A percentile compares a stretch with the other conserved stretches of the same genome.
Evolutionary conservation across 2,888 invertebrate genomes (phyloP).

Genomic region (Tetrapedia diversipes): DNA sequence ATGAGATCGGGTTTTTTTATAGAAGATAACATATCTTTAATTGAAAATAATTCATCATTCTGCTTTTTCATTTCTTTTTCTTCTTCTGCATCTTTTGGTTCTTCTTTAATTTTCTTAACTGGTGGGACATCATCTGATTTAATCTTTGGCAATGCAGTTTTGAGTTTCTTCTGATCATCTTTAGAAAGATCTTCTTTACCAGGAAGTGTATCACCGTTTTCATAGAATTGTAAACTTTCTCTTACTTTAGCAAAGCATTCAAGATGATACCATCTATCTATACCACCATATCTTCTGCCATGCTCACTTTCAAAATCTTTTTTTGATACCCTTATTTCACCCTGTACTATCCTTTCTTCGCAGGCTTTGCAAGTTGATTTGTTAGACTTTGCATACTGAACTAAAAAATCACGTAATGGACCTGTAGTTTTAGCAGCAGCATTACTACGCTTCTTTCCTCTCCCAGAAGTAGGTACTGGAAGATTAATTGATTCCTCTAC

Average conservation of each 20-base stretch:
- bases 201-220: slow-evolving; percentile 89
- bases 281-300: slow-evolving; percentile 92
- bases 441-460: slow-evolving; percentile 85
- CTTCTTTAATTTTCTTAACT: slow-evolving; percentile 88
- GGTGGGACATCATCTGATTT: slow-evolving; percentile 85
- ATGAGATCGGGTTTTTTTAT: slow-evolving; percentile 87
- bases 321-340: slow-evolving; percentile 88
- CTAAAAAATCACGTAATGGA: slow-evolving; percentile 87
- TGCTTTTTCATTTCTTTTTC: slow-evolving; percentile 88
- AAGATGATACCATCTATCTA: slow-evolving; percentile 95
- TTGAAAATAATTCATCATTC: slow-evolving; percentile 87
- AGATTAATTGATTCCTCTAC: slow-evolving; percentile 56
- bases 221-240: slow-evolving; percentile 89
- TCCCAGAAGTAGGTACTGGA: slow-evolving; percentile 80
- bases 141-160: slow-evolving; percentile 85
- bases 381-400: slow-evolving; percentile 94
- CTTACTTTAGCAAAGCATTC: slow-evolving; percentile 93
- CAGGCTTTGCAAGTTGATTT: slow-evolving; percentile 92
- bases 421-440: slow-evolving; percentile 62
- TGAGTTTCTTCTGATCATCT: slow-evolving; percentile 88
- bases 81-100: slow-evolving; percentile 84
- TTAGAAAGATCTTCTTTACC: slow-evolving; percentile 89
- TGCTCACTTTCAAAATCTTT: slow-evolving; percentile 93
- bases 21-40: slow-evolving; percentile 86
- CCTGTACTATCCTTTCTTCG: slow-evolving; percentile 92